Percentiles rank a stretch among this genome's conserved stretches.
Conservation (phyloP, 2,113 vertebrate genomes). For the Onychostruthus taczanowskii region DNA sequence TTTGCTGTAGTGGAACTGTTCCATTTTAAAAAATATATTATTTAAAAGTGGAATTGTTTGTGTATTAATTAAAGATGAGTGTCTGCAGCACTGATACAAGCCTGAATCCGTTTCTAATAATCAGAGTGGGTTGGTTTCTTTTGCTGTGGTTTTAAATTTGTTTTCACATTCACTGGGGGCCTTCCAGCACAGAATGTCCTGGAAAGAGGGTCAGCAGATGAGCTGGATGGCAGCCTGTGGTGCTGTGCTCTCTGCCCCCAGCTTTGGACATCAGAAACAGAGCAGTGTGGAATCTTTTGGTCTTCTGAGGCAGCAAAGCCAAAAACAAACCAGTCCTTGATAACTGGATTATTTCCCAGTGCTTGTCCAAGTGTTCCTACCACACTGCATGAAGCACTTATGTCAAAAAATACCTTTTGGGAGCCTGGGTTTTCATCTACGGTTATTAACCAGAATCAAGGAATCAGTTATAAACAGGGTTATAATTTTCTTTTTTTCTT, state of each 20-base stretch:
- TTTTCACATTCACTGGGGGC: background rate
- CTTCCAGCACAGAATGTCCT: background rate
- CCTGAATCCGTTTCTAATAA: background rate
- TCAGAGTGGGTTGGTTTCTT: background rate
- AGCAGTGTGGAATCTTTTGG: background rate
- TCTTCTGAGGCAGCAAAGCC: background rate
- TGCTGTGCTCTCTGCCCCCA: background rate
- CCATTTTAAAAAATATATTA: constrained; percentile 42
- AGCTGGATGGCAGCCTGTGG: background rate
- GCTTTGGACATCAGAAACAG: background rate
- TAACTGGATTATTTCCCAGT: background rate
- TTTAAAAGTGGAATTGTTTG: constrained; percentile 22
- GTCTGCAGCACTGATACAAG: background rate
- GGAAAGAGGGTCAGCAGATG: background rate
- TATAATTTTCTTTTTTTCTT: rapidly evolving
- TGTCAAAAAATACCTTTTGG: background rate
- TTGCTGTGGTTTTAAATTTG: background rate
- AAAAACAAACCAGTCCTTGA: background rate
- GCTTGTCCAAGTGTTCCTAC: background rate
- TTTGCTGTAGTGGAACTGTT: background rate
- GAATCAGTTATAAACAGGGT: background rate
- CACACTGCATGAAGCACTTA: rapidly evolving
- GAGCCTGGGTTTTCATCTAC: background rate
- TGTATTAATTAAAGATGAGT: constrained; percentile 46
- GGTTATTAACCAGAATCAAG: background rate